These are phyloP conservation scores for Polypterus bichir DNA, from an alignment of 2,113 vertebrate species.

Conservation along the genomic window DNA sequence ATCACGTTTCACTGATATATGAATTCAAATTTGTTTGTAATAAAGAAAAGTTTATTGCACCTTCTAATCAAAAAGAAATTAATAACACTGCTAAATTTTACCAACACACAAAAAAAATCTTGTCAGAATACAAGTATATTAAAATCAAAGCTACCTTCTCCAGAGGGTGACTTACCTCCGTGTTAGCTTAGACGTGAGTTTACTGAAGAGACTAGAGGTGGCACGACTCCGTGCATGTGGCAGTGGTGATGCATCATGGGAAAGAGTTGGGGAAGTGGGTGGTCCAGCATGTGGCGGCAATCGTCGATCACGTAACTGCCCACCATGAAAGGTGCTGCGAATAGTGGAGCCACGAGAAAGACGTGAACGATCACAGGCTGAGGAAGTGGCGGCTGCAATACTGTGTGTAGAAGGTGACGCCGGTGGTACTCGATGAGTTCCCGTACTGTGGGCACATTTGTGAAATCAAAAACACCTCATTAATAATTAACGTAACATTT, in stretches of 20 bases:
- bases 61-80: too few relatives aligned
- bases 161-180: constrained; percentile 59
- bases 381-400: constrained; percentile 53
- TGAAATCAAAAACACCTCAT: too few relatives aligned
- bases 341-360: constrained; percentile 70
- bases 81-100: too few relatives aligned
- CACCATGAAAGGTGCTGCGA: constrained; percentile 85
- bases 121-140: too few relatives aligned
- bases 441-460: constrained; percentile 33
- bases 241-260: constrained; percentile 62
- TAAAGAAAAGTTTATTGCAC: too few relatives aligned
- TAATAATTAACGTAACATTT: too few relatives aligned
- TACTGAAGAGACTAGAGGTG: constrained; percentile 80
- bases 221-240: constrained; percentile 65
- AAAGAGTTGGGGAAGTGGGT: constrained; percentile 63
- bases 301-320: constrained; percentile 75
- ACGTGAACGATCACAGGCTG: constrained; percentile 60
- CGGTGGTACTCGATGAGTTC: constrained; percentile 48
- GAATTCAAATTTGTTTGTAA: too few relatives aligned
- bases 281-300: constrained; percentile 62
- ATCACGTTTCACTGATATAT: too few relatives aligned
- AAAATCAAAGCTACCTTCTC: too few relatives aligned
- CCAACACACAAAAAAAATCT: too few relatives aligned
- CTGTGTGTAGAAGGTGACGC: constrained; percentile 73
- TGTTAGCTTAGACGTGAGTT: constrained; percentile 83